Base-by-base conservation (phyloP, 2,113 vertebrate species). In the Rhagologus leucostigma region DNA sequence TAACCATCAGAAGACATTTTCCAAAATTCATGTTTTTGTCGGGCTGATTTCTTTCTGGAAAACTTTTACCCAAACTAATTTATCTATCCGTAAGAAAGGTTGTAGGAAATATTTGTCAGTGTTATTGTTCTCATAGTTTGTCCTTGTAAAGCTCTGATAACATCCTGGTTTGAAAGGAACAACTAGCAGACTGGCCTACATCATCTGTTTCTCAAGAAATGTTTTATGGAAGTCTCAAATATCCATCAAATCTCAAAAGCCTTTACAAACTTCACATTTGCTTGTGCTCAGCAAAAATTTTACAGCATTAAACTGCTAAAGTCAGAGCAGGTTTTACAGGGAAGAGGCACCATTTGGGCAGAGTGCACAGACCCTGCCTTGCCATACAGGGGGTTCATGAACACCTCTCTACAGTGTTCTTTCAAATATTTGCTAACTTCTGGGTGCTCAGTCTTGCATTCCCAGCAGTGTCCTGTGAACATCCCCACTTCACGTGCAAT, bases 341-440 rank as follows among this genome's bases (percentile, higher is more conserved):
- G 46, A 64, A 52, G 35, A 55, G 16, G 33, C 41, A 52, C 37
- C 16, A 3, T 65, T 37, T 71, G 62, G 87, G 62, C 52, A 77
- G 67, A 69, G 32, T 2, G 0, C 49, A 49, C n/a, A 42, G 42
- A 53, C 13, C 42, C 47, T 21, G 7, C 62, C 57, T 65, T 26
- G 11, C 49, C 0, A 0, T 37, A 17, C 41, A 65, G 24, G 24
- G 24, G 10, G 8, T 18, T 62, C 42, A 11, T 1, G 3, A 86
- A 62, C 27, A 17, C 47, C 15, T 29, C 55, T 64, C 65, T 44
- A 14, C n/a, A 86, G 39, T 13, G 22, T 80, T 63, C 33, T 62
- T 70, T 59, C 41, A 78, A 90, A 78, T 12, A 16, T 42, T 71
- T 64, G 19, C 39, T 52, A 70, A 91, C 84, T 95, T 92, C 24